Percentiles rank a stretch among this genome's conserved stretches.
phyloP scores from a whole-genome alignment of 2,888 invertebrate genomes.

The Mallateleia sp. region DNA sequence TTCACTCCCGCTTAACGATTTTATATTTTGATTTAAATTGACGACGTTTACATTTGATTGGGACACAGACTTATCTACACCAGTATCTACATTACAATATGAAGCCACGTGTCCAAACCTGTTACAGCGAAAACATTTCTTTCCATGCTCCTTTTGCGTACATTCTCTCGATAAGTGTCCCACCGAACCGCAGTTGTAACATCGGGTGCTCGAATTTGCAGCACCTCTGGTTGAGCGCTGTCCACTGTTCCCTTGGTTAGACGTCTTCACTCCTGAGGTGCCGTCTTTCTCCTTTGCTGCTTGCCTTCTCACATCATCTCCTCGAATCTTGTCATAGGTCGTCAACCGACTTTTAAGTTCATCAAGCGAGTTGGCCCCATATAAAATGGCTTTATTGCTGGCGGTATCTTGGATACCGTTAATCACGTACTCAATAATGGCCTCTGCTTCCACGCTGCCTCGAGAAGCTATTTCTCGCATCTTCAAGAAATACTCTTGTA shows the following conservation, averaged over 20 bases:
- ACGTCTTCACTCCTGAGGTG: neutral
- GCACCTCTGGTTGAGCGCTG: neutral
- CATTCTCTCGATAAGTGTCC: constrained; percentile 13
- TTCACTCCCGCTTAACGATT: too few species aligned
- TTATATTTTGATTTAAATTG: too few species aligned
- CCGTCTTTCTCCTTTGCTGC: neutral
- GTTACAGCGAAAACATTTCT: constrained; percentile 33
- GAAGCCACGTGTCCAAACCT: constrained; percentile 10
- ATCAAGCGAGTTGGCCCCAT: constrained; percentile 4
- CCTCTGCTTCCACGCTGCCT: neutral
- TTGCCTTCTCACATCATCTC: neutral
- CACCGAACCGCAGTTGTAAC: constrained; percentile 34
- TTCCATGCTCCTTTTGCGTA: neutral
- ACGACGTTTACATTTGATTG: too few species aligned
- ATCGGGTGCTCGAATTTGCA: constrained; percentile 2
- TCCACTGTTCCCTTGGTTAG: neutral
- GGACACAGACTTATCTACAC: too few species aligned
- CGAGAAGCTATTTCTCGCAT: constrained; percentile 24
- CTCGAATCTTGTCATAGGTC: constrained; percentile 31
- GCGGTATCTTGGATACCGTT: neutral
- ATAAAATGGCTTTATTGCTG: constrained; percentile 20
- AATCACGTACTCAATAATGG: constrained; percentile 28
- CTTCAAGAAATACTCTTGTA: constrained; percentile 10
- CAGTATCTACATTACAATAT: too few species aligned
- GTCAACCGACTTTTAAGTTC: constrained; percentile 32